Base-by-base conservation (phyloP, 1,140 invertebrate genomes). In the Polypedilum pembai region DNA sequence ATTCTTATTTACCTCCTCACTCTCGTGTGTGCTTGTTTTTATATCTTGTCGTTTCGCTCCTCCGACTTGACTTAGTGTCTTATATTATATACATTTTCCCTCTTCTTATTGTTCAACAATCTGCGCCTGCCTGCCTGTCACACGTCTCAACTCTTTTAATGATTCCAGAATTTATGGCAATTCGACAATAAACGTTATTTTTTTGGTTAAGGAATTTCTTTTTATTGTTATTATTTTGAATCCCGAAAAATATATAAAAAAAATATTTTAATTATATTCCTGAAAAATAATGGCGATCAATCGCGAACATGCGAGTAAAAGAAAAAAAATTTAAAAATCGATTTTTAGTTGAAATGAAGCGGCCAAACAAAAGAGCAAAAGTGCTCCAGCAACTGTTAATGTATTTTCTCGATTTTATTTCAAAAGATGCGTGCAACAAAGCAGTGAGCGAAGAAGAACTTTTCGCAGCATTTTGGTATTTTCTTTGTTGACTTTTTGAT, bases 1-100 rank as follows among this genome's bases (percentile, higher is more conserved):
- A 20, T 69, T 69, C 65, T 69, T 69, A 69, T 69, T 69, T 69
- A 69, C 65, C 18, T 69, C 65, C 18, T 33, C 24, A 5, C 24
- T 33, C 24, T 33, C 5, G 24, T 33, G 24, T 69, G 65, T 69
- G 65, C 65, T 69, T 69, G 12, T 69, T 69, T 21, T 21, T 7
- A 18, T 18, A 18, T 18, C 8, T 20, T 7, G 65, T 21, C 20
- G 65, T 69, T 69, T 69, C 20, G 17, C 65, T 69, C 45, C 45
- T 69, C 17, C 17, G 65, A 20, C 12, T 69, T 69, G 65, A 69
- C 65, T 69, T 69, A 69, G 65, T 69, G 65, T 69, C 65, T 69
- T 69, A 69, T 69, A 69, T 69, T 69, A 56, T 15, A 56, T n/a
- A 56, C 12, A 56, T 56, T n/a, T 56, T 56, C n/a, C 45, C 45